Base-by-base conservation (phyloP, 2,797 vertebrate species). In the Trachurus trachurus region DNA sequence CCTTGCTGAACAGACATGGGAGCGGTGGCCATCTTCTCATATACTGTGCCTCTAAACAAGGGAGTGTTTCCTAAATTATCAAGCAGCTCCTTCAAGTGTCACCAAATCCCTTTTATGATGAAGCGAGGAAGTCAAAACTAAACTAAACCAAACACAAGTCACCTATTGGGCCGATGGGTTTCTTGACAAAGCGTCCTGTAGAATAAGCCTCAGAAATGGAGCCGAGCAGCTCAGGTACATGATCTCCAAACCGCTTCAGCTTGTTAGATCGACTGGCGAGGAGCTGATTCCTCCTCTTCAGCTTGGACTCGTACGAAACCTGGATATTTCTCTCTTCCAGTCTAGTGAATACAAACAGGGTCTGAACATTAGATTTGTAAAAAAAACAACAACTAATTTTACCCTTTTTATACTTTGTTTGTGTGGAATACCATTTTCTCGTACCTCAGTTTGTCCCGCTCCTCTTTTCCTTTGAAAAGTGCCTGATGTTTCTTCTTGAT, bases 261-360 rank as follows among this genome's bases (percentile, higher is more conserved):
- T 89, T 92, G 83, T 95, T 94, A 0, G 92, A 93, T 39, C 87
- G 84, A 80, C 93, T 93, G 86, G 92, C 91, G 2, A 89, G 83
- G 6, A 94, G 89, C 74, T 94, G 93, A 66, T 91, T 90, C 70
- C 69, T 94, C 71, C 89, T 92, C 85, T 89, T 94, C 39, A 87
- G 42, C 59, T 93, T 94, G 21, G 88, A 87, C 72, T 91, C 84
- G 17, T 88, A 71, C 1, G 54, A 45, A 62, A 61, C 47, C 60
- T 87, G 85, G 65, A 87, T 45, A 9, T 76, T 78, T 70, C 74
- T 83, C 42, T 88, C 81, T 42, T 91, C 89, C 61, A 78, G 2
- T 52, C 88, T 88, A 34, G 7, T 39, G 29, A 45, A 75, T 4
- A 39, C 0, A 8, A 76, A 61, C 6, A 21, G 6, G 45, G 29